A percentile compares a stretch with the other conserved stretches of the same genome.
Conservation (phyloP, 2,113 vertebrate genomes). For the Colius striatus region DNA sequence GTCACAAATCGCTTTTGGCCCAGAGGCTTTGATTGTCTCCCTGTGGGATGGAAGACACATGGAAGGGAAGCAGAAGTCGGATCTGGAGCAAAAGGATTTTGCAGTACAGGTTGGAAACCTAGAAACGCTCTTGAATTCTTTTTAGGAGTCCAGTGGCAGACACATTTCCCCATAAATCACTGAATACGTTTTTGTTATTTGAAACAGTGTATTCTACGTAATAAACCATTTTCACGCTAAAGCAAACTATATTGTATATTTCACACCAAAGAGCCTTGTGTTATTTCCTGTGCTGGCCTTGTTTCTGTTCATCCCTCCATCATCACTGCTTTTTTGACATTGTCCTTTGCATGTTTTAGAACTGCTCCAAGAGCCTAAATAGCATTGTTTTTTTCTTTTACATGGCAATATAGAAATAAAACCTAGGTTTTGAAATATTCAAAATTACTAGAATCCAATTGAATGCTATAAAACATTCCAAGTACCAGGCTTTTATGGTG, state of each 20-base stretch:
- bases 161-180: background rate
- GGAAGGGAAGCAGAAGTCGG: background rate
- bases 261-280: background rate
- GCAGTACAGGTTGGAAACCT: background rate
- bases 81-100: background rate
- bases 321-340: background rate
- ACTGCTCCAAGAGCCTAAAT: background rate
- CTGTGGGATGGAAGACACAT: background rate
- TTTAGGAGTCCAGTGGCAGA: background rate
- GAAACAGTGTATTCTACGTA: background rate
- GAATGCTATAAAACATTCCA: background rate
- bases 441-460: background rate
- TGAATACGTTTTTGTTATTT: background rate
- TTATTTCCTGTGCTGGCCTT: background rate
- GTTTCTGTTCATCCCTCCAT: background rate
- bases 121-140: background rate
- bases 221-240: constrained; percentile 17
- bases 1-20: background rate
- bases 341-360: background rate
- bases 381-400: background rate
- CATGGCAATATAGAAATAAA: background rate
- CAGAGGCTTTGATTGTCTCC: background rate
- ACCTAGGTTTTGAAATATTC: background rate
- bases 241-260: background rate
- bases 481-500: background rate